These are phyloP conservation scores for Platygyra sinensis DNA, from an alignment of 64 coral and sea anemone genomes.

Conservation along the genomic window DNA sequence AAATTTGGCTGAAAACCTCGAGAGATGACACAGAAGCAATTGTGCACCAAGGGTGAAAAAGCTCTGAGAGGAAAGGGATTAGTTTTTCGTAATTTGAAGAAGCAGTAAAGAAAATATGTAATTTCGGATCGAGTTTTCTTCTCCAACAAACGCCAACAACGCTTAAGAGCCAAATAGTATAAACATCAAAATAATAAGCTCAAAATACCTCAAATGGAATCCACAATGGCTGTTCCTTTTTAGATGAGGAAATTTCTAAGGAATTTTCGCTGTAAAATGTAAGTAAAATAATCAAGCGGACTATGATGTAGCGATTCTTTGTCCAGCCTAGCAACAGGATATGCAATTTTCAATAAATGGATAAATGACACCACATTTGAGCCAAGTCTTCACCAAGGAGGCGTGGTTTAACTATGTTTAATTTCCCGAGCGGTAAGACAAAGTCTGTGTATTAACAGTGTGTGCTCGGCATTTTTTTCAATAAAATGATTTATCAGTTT, in stretches of 20 bases:
- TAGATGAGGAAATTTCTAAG: neutral
- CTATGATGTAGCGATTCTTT: neutral
- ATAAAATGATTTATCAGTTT: constrained; percentile 4
- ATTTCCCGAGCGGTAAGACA: constrained; percentile 10
- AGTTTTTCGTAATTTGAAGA: neutral
- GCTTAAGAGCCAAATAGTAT: neutral
- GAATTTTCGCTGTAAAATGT: too few relatives aligned
- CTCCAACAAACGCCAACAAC: neutral
- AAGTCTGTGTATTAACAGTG: neutral
- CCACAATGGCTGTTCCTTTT: neutral
- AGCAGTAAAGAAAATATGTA: neutral
- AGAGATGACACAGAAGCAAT: neutral
- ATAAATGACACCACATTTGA: neutral
- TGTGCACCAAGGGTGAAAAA: neutral
- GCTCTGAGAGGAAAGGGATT: neutral
- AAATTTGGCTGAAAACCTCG: neutral
- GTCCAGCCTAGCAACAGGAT: neutral
- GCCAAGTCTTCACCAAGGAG: neutral
- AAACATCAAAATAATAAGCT: neutral
- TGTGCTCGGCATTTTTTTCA: neutral
- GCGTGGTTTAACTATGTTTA: constrained; percentile 2
- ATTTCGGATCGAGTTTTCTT: neutral
- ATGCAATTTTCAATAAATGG: neutral
- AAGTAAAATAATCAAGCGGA: neutral
- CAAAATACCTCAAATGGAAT: neutral